A percentile compares a stretch with the other conserved stretches of the same genome.
Evolutionary conservation across 2,113 vertebrate species (phyloP).

Genomic region (Actenoides hombroni): DNA sequence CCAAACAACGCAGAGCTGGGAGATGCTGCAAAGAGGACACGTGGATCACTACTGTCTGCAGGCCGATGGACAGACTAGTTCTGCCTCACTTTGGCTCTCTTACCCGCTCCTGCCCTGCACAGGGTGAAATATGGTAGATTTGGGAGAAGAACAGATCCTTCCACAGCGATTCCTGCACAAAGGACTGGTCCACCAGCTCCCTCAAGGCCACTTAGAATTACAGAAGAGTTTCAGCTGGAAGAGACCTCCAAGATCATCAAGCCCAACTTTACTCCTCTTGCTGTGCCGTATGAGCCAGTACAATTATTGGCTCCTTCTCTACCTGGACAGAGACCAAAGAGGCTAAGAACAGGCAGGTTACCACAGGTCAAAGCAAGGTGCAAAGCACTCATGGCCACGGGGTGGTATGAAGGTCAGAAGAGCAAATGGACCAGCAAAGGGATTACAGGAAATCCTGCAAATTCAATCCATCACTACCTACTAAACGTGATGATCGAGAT

Average conservation of each 20-base stretch:
- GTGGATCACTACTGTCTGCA: background rate
- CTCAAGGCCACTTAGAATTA: too few relatives aligned
- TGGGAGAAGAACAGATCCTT: background rate
- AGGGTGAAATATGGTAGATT: rapidly evolving
- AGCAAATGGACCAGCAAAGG: conserved; percentile 52
- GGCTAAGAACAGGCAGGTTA: rapidly evolving
- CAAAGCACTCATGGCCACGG: background rate
- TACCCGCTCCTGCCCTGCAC: rapidly evolving
- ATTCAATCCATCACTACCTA: conserved; percentile 26
- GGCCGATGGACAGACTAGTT: background rate
- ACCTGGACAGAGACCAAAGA: background rate
- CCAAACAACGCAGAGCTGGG: background rate
- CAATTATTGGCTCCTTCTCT: background rate
- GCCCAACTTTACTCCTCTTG: too few relatives aligned
- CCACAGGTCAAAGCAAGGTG: background rate
- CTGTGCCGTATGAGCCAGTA: background rate
- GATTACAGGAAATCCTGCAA: conserved; percentile 58
- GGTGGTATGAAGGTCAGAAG: conserved; percentile 52
- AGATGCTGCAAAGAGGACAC: background rate
- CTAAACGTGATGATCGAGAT: conserved; percentile 2
- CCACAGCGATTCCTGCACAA: rapidly evolving
- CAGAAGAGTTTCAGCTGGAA: too few relatives aligned
- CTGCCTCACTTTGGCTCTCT: background rate
- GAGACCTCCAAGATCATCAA: too few relatives aligned
- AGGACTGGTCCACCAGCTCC: background rate